phyloP scores from a whole-genome alignment of 2,113 vertebrate genomes.

The Oceanites oceanicus region DNA sequence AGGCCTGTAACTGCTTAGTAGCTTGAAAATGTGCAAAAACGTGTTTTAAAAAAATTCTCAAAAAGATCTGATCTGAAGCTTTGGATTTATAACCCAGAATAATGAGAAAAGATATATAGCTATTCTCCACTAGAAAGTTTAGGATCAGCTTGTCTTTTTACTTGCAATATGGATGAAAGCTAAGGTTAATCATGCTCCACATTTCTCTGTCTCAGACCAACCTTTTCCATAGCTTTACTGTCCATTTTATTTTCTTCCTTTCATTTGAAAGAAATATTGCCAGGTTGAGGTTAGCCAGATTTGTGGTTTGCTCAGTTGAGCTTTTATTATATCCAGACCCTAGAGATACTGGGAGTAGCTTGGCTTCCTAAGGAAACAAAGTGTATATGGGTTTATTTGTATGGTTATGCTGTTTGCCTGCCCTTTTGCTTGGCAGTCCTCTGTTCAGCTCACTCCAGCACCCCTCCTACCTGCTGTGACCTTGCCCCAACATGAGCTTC shows the following conservation, averaged over 20 bases:
- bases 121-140: not conserved
- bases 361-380: not conserved
- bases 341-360: not conserved
- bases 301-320: not conserved
- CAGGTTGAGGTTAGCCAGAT: not conserved
- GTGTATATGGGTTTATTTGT: not conserved
- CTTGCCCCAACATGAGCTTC: not conserved
- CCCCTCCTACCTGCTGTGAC: not conserved
- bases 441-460: not conserved
- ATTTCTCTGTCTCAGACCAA: not conserved
- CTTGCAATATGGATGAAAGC: not conserved
- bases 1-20: not conserved
- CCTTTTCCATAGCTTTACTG: not conserved
- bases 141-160: not conserved
- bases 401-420: not conserved
- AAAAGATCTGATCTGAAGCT: not conserved
- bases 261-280: not conserved
- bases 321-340: not conserved
- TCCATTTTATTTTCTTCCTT: constrained; percentile 28
- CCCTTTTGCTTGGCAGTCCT: not conserved
- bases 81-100: not conserved
- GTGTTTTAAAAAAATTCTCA: not conserved
- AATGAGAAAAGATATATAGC: not conserved
- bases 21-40: not conserved
- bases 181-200: constrained; percentile 3